phyloP scores from a whole-genome alignment of 2,888 invertebrate species.

The Atethmia centrago region DNA sequence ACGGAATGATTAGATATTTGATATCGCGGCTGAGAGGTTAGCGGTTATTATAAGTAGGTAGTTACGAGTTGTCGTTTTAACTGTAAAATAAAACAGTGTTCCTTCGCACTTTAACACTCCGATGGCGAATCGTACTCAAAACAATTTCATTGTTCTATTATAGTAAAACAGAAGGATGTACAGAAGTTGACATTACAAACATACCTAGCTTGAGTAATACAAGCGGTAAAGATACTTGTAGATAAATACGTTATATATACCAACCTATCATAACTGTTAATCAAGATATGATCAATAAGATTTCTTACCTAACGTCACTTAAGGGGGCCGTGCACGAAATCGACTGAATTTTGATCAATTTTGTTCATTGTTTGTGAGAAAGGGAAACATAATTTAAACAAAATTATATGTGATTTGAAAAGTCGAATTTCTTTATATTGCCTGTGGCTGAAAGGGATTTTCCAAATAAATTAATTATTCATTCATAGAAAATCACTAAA shows the following conservation, averaged over 20 bases:
- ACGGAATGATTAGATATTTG: slow-evolving; percentile 56
- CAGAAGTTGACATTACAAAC: slow-evolving; percentile 43
- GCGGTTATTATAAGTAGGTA: slow-evolving; percentile 39
- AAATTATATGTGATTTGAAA: too few species aligned
- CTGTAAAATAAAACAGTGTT: slow-evolving; percentile 44
- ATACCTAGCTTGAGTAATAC: slow-evolving; percentile 12
- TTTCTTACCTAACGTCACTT: slow-evolving; percentile 49
- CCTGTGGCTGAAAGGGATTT: too few species aligned
- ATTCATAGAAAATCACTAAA: too few species aligned
- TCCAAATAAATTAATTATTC: too few species aligned
- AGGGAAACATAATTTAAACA: too few species aligned
- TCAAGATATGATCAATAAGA: slow-evolving; percentile 56
- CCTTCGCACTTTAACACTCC: slow-evolving; percentile 42
- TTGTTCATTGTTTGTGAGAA: too few species aligned
- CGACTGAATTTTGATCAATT: too few species aligned
- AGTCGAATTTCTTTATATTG: too few species aligned
- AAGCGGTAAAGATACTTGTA: slow-evolving; percentile 34
- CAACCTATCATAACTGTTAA: slow-evolving; percentile 30
- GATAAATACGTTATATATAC: slow-evolving; percentile 28
- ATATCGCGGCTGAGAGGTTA: slow-evolving; percentile 60
- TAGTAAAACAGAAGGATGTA: slow-evolving; percentile 38
- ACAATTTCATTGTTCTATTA: slow-evolving; percentile 62
- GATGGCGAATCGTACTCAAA: slow-evolving; percentile 31
- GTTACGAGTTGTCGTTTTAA: slow-evolving; percentile 42
- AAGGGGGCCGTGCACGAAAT: too few species aligned